Conservation (phyloP, 2,113 vertebrate species). For the Lipotes vexillifer region DNA sequence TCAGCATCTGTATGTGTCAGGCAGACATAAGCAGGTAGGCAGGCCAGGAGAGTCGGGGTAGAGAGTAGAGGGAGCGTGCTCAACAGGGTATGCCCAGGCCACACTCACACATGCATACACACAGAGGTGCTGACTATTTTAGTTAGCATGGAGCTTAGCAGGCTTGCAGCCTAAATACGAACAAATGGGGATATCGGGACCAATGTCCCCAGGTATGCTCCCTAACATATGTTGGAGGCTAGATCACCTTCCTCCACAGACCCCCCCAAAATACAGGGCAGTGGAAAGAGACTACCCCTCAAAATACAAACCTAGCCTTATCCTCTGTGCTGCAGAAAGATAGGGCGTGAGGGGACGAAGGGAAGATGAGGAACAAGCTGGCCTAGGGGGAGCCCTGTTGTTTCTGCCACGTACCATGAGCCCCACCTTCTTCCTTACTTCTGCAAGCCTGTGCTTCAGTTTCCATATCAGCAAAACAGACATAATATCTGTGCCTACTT, state of each 20-base stretch:
- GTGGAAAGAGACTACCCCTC: not conserved
- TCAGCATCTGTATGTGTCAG: not conserved
- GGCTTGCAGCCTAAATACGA: not conserved
- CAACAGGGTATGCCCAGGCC: not conserved
- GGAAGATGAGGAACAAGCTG: not conserved
- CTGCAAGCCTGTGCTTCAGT: not conserved
- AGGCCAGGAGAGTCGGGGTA: not conserved
- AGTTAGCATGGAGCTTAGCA: not conserved
- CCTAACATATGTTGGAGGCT: not conserved
- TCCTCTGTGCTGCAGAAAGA: not conserved
- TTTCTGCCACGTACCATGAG: not conserved
- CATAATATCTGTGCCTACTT: not conserved
- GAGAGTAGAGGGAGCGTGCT: not conserved
- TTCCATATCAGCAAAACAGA: not conserved
- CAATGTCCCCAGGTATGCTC: not conserved
- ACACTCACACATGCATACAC: not conserved
- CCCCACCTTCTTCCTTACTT: not conserved
- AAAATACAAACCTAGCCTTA: not conserved
- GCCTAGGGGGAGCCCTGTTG: not conserved
- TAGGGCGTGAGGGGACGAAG: not conserved
- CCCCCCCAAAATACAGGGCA: not conserved
- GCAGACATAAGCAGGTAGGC: not conserved
- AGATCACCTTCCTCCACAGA: not conserved
- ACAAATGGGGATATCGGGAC: not conserved
- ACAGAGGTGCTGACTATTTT: not conserved